Conservation (phyloP, 2,888 invertebrate genomes). For the Toxonevra muliebris region DNA sequence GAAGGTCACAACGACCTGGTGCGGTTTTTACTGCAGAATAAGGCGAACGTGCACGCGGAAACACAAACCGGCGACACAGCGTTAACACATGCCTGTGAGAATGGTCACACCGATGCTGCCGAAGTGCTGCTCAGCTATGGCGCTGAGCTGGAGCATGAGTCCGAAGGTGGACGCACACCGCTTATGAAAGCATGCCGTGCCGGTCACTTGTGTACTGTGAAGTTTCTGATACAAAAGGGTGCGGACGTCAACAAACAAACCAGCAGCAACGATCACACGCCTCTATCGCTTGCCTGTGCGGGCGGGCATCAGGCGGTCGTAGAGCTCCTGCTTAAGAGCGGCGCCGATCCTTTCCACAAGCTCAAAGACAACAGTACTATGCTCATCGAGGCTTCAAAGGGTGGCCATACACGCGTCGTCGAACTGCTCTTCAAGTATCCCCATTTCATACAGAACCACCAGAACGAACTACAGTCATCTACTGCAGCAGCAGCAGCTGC, state of each 20-base stretch:
- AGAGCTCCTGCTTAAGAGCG: slow-evolving; percentile 87
- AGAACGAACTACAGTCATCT: slow-evolving; percentile 62
- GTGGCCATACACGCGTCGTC: slow-evolving; percentile 95
- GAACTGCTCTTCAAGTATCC: slow-evolving; percentile 95
- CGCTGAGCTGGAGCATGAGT: slow-evolving; percentile 94
- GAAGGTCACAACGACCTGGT: slow-evolving; percentile 95
- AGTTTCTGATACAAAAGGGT: slow-evolving; percentile 90
- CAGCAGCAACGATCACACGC: slow-evolving; percentile 96
- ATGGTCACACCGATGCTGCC: slow-evolving; percentile 97
- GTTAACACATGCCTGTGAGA: slow-evolving; percentile 97
- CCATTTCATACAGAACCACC: slow-evolving; percentile 75
- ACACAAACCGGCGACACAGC: slow-evolving; percentile 97
- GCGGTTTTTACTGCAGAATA: slow-evolving; percentile 82
- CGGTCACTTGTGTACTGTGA: slow-evolving; percentile 94
- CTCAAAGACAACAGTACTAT: slow-evolving; percentile 98
- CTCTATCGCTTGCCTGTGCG: slow-evolving; percentile 94
- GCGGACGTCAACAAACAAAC: slow-evolving; percentile 89
- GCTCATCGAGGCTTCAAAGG: slow-evolving; percentile 98
- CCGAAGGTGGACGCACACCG: slow-evolving; percentile 96
- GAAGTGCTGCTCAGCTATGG: slow-evolving; percentile 90
- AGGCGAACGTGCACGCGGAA: slow-evolving; percentile 91
- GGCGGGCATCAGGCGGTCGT: slow-evolving; percentile 95
- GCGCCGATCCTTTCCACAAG: slow-evolving; percentile 95
- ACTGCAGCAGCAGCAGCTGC: slow-evolving; percentile 53
- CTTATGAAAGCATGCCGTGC: slow-evolving; percentile 98